Conservation (phyloP, 2,797 vertebrate genomes). For the Tangara arthus region DNA sequence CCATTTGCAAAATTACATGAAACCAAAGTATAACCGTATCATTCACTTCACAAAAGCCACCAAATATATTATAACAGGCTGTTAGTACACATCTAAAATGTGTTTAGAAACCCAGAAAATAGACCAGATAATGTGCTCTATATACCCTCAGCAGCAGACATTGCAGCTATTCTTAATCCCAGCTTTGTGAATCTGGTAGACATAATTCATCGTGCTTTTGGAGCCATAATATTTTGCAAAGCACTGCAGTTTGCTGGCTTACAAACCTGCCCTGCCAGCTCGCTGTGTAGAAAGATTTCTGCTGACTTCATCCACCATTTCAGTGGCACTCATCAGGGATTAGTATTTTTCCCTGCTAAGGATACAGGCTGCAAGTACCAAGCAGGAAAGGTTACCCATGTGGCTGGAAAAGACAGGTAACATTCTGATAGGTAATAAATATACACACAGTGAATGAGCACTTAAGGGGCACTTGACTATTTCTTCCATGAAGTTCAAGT, state of each 20-base stretch:
- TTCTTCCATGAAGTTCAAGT: neutral
- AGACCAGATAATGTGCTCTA: neutral
- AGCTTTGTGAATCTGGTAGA: slow-evolving; percentile 19
- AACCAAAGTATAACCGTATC: neutral
- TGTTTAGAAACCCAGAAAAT: neutral
- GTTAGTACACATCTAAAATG: neutral
- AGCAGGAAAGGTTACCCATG: neutral
- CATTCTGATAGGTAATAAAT: neutral
- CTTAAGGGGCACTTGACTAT: neutral
- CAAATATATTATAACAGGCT: neutral
- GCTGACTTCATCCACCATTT: slow-evolving; percentile 50
- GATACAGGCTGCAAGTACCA: neutral
- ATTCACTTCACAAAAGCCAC: neutral
- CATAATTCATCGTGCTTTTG: neutral
- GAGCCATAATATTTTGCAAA: neutral
- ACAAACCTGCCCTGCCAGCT: neutral
- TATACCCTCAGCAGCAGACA: neutral
- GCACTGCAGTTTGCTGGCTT: slow-evolving; percentile 40
- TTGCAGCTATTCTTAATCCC: slow-evolving; percentile 31
- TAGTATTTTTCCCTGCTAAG: slow-evolving; percentile 12
- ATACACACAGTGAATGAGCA: neutral
- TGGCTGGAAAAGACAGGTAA: neutral
- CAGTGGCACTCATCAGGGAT: slow-evolving; percentile 16
- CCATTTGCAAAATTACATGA: neutral
- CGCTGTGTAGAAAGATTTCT: slow-evolving; percentile 9